A percentile compares a stretch with the other conserved stretches of the same genome.
These are phyloP conservation scores for Rhyacichthys aspro DNA, from an alignment of 2,797 vertebrate species.

Conservation along the genomic window DNA sequence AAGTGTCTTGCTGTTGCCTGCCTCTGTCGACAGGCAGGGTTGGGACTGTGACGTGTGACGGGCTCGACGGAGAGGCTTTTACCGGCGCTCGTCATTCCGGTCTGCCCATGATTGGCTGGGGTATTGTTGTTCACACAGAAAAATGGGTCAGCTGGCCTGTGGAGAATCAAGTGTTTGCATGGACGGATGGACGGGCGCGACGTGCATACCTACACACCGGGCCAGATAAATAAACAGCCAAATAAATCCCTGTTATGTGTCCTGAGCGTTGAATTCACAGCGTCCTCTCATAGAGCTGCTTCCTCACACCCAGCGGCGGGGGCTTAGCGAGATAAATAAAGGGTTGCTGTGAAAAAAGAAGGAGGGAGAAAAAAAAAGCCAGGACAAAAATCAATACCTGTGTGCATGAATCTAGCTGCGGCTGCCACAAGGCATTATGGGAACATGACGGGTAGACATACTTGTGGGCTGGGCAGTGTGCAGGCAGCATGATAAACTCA, in stretches of 20 bases:
- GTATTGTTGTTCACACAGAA: constrained; percentile 76
- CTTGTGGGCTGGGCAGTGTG: constrained; percentile 58
- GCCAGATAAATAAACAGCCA: constrained; percentile 59
- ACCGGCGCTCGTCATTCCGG: constrained; percentile 57
- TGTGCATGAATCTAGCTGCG: constrained; percentile 90
- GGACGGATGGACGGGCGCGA: constrained; percentile 55
- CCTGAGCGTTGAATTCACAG: constrained; percentile 45
- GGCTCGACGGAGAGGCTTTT: constrained; percentile 64
- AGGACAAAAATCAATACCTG: constrained; percentile 88
- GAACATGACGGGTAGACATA: constrained; percentile 79
- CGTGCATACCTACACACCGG: background rate
- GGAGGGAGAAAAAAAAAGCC: constrained; percentile 28
- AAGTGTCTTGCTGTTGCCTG: constrained; percentile 34
- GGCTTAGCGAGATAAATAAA: constrained; percentile 80
- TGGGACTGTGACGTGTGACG: constrained; percentile 63
- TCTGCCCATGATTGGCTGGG: constrained; percentile 69
- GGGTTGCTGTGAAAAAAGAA: constrained; percentile 55
- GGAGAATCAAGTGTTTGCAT: constrained; percentile 70
- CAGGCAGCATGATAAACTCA: constrained; percentile 38
- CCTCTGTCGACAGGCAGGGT: constrained; percentile 71
- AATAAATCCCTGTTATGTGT: constrained; percentile 58
- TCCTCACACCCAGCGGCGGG: constrained; percentile 64
- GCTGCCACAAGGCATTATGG: constrained; percentile 90
- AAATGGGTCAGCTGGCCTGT: constrained; percentile 80
- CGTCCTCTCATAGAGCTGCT: constrained; percentile 50